phyloP scores from a whole-genome alignment of 2,797 vertebrate species.

The Aplochiton taeniatus region DNA sequence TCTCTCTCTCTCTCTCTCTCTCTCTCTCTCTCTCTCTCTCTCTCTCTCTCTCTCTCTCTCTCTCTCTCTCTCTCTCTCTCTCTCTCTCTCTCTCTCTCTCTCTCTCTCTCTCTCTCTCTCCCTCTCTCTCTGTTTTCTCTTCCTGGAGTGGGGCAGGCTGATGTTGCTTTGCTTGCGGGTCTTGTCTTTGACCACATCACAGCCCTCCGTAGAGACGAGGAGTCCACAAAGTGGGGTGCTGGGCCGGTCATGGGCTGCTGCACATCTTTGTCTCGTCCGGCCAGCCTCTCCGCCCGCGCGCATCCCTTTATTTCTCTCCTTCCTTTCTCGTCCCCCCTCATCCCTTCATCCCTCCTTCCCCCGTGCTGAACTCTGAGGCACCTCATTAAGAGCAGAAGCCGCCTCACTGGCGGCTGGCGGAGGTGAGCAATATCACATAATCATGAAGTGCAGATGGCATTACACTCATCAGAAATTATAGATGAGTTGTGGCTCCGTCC shows the following conservation, averaged over 20 bases:
- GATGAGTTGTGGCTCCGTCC: slow-evolving; percentile 69
- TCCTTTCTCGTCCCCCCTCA: slow-evolving; percentile 18
- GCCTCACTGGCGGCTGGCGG: slow-evolving; percentile 83
- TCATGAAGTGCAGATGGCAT: slow-evolving; percentile 92
- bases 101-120: no score
- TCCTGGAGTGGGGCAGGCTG: no score
- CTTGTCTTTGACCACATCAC: no score
- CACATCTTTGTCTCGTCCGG: background rate
- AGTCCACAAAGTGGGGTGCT: no score
- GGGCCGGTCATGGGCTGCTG: background rate
- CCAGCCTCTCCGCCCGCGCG: background rate
- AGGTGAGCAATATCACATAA: slow-evolving; percentile 92
- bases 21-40: no score
- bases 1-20: background rate
- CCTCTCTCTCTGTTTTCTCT: no score
- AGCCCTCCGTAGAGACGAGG: no score
- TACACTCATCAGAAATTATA: slow-evolving; percentile 91
- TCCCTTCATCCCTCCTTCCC: slow-evolving; percentile 51
- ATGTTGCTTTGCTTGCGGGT: no score
- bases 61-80: background rate
- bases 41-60: background rate
- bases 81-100: background rate
- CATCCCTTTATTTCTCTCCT: slow-evolving; percentile 5
- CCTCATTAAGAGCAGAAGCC: slow-evolving; percentile 71
- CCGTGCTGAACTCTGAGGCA: slow-evolving; percentile 69